phyloP scores from a whole-genome alignment of 23 tunicate genomes.

The Diplosoma virens region DNA sequence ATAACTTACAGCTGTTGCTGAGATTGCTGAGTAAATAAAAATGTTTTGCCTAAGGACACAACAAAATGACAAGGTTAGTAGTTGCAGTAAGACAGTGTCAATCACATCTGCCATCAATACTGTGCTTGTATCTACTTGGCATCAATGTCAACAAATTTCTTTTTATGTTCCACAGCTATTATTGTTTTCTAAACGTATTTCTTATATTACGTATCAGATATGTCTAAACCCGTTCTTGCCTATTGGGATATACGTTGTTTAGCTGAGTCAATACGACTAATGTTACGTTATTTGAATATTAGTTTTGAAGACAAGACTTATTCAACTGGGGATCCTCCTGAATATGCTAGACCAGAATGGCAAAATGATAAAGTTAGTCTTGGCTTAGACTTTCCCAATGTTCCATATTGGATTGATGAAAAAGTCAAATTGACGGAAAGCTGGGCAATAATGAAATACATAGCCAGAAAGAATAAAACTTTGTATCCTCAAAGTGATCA shows the following conservation, averaged over 20 bases:
- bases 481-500: slow-evolving; percentile 22
- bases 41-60: no score
- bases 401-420: slow-evolving; percentile 80
- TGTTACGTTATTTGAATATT: slow-evolving; percentile 47
- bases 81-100: no score
- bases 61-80: no score
- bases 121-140: no score
- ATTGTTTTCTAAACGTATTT: not conserved
- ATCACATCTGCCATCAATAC: no score
- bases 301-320: slow-evolving; percentile 45
- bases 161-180: not conserved
- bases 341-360: slow-evolving; percentile 62
- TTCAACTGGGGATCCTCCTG: slow-evolving; percentile 52
- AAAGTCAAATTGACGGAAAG: slow-evolving; percentile 79
- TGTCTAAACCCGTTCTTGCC: slow-evolving; percentile 35
- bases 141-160: no score
- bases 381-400: slow-evolving; percentile 78
- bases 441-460: slow-evolving; percentile 70
- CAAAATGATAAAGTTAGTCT: slow-evolving; percentile 31
- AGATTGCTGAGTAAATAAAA: no score
- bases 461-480: slow-evolving; percentile 41
- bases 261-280: slow-evolving; percentile 62
- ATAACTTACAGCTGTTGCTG: no score
- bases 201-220: no score
- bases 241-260: slow-evolving; percentile 84